Evolutionary conservation across 2,797 vertebrate species (phyloP), one percentile per base, ranked within the genome.

Genomic region (Mormyrus proboscirostris): DNA sequence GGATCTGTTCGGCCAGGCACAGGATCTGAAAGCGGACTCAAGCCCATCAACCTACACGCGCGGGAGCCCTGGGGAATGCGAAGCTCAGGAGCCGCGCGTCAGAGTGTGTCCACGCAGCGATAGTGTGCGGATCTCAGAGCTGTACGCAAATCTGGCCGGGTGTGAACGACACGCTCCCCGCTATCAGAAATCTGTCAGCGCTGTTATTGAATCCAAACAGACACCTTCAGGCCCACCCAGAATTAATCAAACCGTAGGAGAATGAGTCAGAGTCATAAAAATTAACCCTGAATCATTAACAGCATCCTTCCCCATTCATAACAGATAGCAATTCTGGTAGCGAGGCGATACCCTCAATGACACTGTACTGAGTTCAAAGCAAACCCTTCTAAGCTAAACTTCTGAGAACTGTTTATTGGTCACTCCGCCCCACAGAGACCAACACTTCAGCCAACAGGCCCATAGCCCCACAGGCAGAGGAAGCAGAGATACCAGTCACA

Each of bases 1-100:
- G 97, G 94, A 99, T 99, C 95, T 99, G 98, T 90, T 99, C 98
- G 65, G 98, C 97, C 91, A 99, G 94, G 91, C 96, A 99, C 76
- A 99, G 93, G 93, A 99, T 96, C 99, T 99, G 92, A 87, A 76
- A 53, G 55, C 25, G 12, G 44, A 29, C 38, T 16, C 14, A 87
- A 0, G 16, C 10, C 4, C 1, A 2, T 47, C 33, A 87, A 65
- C 38, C 7, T 22, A 12, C 51, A 51, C 1, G 22, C 73, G 2
- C 53, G 5, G 19, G 14, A 6, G 53, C 86, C 7, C 1, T 59
- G 3, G 8, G 2, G 22, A 12, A 19, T 4, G 53, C 3, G 14
- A 33, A 9, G 14, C 6, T 47, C 38, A 47, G 8, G 38, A 41
- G 25, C 6, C 8, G 6, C 41, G 3, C 2, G 12, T 10, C 49